Evolutionary conservation across 2,888 invertebrate species (phyloP), one percentile per base, ranked within the genome.

Genomic region (Dolichomitus sp.): DNA sequence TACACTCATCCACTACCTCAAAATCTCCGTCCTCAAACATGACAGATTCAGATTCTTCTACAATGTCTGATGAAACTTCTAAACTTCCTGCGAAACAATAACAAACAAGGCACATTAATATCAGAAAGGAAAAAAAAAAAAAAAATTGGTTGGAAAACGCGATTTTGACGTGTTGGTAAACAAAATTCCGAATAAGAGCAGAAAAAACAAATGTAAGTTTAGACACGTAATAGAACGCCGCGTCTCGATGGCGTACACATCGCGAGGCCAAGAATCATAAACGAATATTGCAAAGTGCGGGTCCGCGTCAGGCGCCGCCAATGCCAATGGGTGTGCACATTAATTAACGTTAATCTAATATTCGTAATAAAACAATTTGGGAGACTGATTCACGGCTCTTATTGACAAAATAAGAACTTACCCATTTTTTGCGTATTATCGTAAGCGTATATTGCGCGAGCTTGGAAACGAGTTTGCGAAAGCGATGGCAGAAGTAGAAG

Each of bases 21-120:
- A 90, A 91, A 80, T 91, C 89, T 57, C 90, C 91, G 11, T 89
- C 89, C 78, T 91, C 91, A 57, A 91, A 89, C 79, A 88, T 87
- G 48, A 87, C 86, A 70, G 72, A 83, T 42, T 84, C 88, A 23
- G 87, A 84, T 69, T 88, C 87, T 73, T 90, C 91, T 90, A 63
- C 30, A 82, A 87, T 14, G 50, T 23, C n/a, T 23, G 17, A n/a
- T 17, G 12, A 61, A 54, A 65, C 19, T 23, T 11, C 37, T n/a
- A 7, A 1, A 33, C 61, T 73, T 19, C 23, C 61, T 73, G 61
- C 19, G 48, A 48, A 17, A 23, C 6, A n/a, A 48, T 11, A 0
- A 30, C 37, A 37, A 37, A 37, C 37, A 33, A 45, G 59, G 0
- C 17, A 42, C 48, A 12, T 30, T 48, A 50, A 4, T 5, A 27